Evolutionary conservation across 2,113 vertebrate species (phyloP), one percentile per base, ranked within the genome.

Genomic region (Callithrix jacchus): DNA sequence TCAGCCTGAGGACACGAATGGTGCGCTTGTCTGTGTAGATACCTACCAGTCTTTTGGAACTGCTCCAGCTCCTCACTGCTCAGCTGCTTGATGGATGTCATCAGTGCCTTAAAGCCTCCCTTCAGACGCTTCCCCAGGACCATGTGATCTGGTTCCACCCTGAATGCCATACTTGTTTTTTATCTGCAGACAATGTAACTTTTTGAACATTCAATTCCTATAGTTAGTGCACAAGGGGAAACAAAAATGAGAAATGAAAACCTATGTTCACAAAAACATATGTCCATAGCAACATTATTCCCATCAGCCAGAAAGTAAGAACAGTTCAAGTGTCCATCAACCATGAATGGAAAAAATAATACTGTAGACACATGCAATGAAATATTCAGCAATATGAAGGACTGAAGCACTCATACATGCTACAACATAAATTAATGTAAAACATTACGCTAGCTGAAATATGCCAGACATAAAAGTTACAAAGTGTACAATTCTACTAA

Each of bases 141-240:
- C 99, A 99, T 99, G 99, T 99, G 99, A 98, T 99, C 99, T 0
- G 99, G 99, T 97, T 99, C 99, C 0, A 99, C 99, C 97, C 99
- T 97, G 98, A 96, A 99, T 99, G 2, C 99, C 99, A 0, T 99
- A 99, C 87, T 98, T 98, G 92, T 98, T 99, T n/a, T 98, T 99
- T 99, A 97, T 99, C 99, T 0, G 99, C 99, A 25, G 99, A 99
- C 47, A 99, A 95, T 0, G 99, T 99, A 42, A 95, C 98, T 94
- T 99, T 98, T 13, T 99, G 99, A 49, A 99, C 99, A 74, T 99
- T 99, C 77, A 99, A 98, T 96, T 99, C 99, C 99, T 99, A 95
- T 0, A 21, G 35, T 76, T 91, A 61, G 25, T 37, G 17, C 37
- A 70, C 23, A 95, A 76, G 73, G 83, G 14, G 25, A 94, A 92